Evolutionary conservation across 1,140 invertebrate genomes (phyloP).

Genomic region (Arctopsyche grandis): DNA sequence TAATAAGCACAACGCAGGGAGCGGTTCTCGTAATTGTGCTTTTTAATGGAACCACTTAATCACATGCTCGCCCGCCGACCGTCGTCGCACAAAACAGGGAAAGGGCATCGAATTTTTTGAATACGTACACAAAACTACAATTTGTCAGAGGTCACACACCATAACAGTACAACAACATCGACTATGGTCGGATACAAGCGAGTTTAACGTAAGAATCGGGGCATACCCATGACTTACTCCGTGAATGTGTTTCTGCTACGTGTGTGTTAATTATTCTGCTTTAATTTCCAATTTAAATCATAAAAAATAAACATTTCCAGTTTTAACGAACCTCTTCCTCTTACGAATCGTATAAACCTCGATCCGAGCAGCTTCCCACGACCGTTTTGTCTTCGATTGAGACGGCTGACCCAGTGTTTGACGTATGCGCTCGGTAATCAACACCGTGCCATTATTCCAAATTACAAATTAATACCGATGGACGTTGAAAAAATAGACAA

Average conservation of each 20-base stretch:
- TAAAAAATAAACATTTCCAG: not conserved
- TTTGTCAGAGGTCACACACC: not conserved
- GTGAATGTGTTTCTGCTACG: no score
- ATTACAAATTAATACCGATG: slow-evolving; percentile 33
- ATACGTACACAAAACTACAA: slow-evolving; percentile 35
- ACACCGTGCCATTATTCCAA: slow-evolving; percentile 29
- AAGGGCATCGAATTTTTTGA: slow-evolving; percentile 35
- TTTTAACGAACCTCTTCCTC: no score
- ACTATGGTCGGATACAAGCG: no score
- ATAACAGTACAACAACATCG: no score
- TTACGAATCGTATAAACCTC: no score
- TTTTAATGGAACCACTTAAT: slow-evolving; percentile 53
- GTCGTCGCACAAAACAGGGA: not conserved
- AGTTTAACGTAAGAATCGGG: no score
- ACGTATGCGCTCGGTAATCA: slow-evolving; percentile 3
- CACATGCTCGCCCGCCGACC: slow-evolving; percentile 15
- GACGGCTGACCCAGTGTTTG: not conserved
- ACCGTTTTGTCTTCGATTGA: not conserved
- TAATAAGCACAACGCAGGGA: slow-evolving; percentile 40
- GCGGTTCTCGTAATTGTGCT: slow-evolving; percentile 44
- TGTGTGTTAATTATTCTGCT: not conserved
- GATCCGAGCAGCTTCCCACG: not conserved
- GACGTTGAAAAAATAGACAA: slow-evolving; percentile 6
- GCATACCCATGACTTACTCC: no score
- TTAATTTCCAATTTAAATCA: not conserved